A percentile compares a stretch with the other conserved stretches of the same genome.
These are phyloP conservation scores for Hymenochirus boettgeri DNA, from an alignment of 2,113 vertebrate genomes.

Conservation along the genomic window DNA sequence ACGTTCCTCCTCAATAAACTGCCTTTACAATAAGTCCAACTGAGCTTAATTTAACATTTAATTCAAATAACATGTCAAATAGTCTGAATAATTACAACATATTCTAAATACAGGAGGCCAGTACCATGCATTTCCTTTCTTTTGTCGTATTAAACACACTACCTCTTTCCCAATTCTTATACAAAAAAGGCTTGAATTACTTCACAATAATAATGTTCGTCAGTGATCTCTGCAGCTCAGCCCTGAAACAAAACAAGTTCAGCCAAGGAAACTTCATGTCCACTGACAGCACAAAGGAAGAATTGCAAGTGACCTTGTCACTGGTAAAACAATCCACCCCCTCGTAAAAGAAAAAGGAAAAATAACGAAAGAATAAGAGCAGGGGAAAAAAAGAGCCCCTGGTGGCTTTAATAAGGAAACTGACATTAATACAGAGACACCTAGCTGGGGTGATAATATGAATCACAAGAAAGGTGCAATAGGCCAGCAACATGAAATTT, in stretches of 20 bases:
- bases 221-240: slow-evolving; percentile 17
- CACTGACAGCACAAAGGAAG: slow-evolving; percentile 42
- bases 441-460: slow-evolving; percentile 49
- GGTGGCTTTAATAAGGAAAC: slow-evolving; percentile 43
- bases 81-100: no score
- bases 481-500: slow-evolving; percentile 59
- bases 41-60: no score
- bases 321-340: slow-evolving; percentile 40
- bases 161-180: no score
- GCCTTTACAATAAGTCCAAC: no score
- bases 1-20: no score
- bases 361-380: background rate
- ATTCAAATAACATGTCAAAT: no score
- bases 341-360: slow-evolving; percentile 13
- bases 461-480: slow-evolving; percentile 55
- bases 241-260: slow-evolving; percentile 42
- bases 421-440: slow-evolving; percentile 44
- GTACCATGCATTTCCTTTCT: no score
- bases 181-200: no score
- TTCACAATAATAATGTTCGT: slow-evolving; percentile 41
- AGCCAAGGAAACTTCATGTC: slow-evolving; percentile 20
- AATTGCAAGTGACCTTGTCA: slow-evolving; percentile 45
- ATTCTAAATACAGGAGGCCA: no score
- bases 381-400: slow-evolving; percentile 18
- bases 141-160: no score